phyloP scores from a whole-genome alignment of 1,140 invertebrate species.

The Bemisia tabaci region DNA sequence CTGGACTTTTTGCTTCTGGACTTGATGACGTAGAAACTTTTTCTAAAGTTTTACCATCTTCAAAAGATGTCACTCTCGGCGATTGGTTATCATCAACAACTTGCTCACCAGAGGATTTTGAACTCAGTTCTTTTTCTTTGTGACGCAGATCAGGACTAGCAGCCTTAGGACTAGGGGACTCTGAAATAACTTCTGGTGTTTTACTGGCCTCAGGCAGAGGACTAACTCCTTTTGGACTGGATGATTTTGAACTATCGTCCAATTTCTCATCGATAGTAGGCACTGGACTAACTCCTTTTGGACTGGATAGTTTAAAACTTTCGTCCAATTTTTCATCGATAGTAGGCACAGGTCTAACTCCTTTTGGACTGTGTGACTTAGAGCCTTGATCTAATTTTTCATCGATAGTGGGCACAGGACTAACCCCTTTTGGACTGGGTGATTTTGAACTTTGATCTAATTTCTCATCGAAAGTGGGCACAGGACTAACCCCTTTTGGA shows the following conservation, averaged over 20 bases:
- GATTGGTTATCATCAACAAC: too few species aligned
- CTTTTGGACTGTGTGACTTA: neutral
- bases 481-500: neutral
- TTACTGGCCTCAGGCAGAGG: neutral
- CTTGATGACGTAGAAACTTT: too few species aligned
- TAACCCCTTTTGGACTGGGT: constrained; percentile 5
- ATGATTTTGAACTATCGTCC: too few species aligned
- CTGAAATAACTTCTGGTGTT: too few species aligned
- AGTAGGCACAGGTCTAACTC: neutral
- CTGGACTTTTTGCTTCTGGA: too few species aligned
- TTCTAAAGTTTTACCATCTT: too few species aligned
- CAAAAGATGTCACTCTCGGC: too few species aligned
- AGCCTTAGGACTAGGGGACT: too few species aligned
- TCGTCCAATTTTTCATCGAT: neutral
- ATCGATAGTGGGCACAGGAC: neutral
- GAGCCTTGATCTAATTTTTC: neutral
- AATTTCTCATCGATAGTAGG: constrained; percentile 19
- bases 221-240: constrained; percentile 6
- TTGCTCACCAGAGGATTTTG: too few species aligned
- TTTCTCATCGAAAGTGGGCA: neutral
- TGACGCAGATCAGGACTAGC: too few species aligned
- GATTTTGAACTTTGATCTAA: neutral
- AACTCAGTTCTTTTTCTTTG: too few species aligned
- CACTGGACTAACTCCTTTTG: constrained; percentile 22
- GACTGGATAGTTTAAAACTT: constrained; percentile 4